phyloP scores from a whole-genome alignment of 2,888 invertebrate species.

The Amphipyra berbera region DNA sequence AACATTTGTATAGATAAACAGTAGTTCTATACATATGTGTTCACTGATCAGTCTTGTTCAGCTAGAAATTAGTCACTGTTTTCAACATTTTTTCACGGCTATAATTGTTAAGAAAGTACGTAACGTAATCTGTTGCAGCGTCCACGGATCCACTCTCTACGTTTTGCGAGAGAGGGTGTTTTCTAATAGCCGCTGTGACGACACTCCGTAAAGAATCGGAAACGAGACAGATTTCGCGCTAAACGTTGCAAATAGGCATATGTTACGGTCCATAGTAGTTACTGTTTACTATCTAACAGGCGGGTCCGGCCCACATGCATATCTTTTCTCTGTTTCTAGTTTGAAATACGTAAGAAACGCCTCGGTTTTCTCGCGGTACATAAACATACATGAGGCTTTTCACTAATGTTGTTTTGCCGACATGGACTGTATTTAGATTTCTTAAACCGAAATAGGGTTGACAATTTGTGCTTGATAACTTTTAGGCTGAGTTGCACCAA shows the following conservation, averaged over 20 bases:
- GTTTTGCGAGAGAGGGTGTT: constrained; percentile 33
- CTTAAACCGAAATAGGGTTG: not conserved
- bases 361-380: constrained; percentile 17
- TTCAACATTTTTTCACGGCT: constrained; percentile 50
- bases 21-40: not conserved
- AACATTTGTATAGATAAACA: no score
- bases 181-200: constrained; percentile 44
- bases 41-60: constrained; percentile 2
- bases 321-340: constrained; percentile 8
- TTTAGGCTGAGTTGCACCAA: no score
- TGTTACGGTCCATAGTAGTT: not conserved
- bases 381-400: constrained; percentile 17
- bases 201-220: constrained; percentile 34
- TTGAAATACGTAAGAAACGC: not conserved
- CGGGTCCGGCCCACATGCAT: constrained; percentile 4
- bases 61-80: constrained; percentile 37
- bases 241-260: constrained; percentile 24
- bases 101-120: constrained; percentile 51
- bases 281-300: constrained; percentile 3
- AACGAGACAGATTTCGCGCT: constrained; percentile 32
- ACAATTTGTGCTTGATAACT: no score
- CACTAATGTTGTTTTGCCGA: constrained; percentile 3
- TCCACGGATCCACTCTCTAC: constrained; percentile 32
- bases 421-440: constrained; percentile 7
- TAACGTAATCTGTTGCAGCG: constrained; percentile 18